Evolutionary conservation across 2,113 vertebrate genomes (phyloP).

Genomic region (cattle (Bos taurus)): ARS-UCD2.0 NC_037333.1:104341501-104342000

Average conservation of each 20-base stretch:
- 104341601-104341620: neutral
- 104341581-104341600: neutral
- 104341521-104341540: neutral
- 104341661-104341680: neutral
- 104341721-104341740: neutral
- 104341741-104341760: neutral
- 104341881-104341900: neutral
- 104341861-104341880: neutral
- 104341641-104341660: neutral
- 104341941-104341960: neutral
- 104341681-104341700: neutral
- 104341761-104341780: neutral
- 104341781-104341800: neutral
- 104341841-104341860: neutral
- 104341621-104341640: neutral
- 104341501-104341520: neutral
- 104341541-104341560: neutral
- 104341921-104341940: neutral
- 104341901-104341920: neutral
- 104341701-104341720: neutral
- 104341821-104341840: neutral
- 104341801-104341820: neutral
- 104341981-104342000: neutral
- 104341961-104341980: neutral
- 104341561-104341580: neutral